Conservation (phyloP, 1,140 invertebrate species). For the Drosophila orosa region DNA sequence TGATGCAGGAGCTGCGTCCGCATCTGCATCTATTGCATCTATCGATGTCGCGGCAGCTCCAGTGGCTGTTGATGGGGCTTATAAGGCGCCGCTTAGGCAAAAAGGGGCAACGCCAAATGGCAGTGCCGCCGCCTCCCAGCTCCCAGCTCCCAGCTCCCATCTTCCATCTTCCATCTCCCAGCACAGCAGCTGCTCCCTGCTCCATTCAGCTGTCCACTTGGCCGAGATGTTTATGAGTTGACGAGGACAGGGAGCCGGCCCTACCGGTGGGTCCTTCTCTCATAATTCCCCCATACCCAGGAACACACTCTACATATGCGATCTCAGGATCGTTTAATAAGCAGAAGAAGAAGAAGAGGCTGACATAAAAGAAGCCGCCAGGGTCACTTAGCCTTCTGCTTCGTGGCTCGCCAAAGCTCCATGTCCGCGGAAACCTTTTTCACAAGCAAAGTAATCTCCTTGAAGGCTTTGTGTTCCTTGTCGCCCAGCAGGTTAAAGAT, state of each 20-base stretch:
- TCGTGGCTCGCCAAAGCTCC: constrained; percentile 82
- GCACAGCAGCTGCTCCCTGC: constrained; percentile 32
- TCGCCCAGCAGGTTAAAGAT: constrained; percentile 91
- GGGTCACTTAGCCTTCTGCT: constrained; percentile 61
- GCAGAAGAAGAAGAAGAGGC: constrained; percentile 17
- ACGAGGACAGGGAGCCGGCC: constrained; percentile 61
- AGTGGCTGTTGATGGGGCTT: constrained; percentile 45
- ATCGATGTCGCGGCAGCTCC: constrained; percentile 25
- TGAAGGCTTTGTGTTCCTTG: constrained; percentile 91
- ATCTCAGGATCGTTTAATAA: constrained; percentile 26
- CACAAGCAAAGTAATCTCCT: constrained; percentile 88
- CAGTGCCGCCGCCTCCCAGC: constrained; percentile 5
- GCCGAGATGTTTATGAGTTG: constrained; percentile 78
- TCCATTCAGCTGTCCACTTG: constrained; percentile 72
- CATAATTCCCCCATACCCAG: constrained; percentile 36
- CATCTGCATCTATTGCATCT: constrained; percentile 31
- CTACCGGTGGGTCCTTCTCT: constrained; percentile 60
- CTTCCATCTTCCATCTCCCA: neutral
- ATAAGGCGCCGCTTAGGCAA: constrained; percentile 73
- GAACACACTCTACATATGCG: constrained; percentile 44
- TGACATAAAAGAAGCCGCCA: constrained; percentile 60
- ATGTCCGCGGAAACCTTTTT: constrained; percentile 86
- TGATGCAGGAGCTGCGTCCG: constrained; percentile 22
- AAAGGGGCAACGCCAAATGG: constrained; percentile 41
- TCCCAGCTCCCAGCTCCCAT: neutral